A percentile compares a stretch with the other conserved stretches of the same genome.
Evolutionary conservation across 1,140 invertebrate genomes (phyloP).

Genomic region (Mizuhopecten yessoensis): DNA sequence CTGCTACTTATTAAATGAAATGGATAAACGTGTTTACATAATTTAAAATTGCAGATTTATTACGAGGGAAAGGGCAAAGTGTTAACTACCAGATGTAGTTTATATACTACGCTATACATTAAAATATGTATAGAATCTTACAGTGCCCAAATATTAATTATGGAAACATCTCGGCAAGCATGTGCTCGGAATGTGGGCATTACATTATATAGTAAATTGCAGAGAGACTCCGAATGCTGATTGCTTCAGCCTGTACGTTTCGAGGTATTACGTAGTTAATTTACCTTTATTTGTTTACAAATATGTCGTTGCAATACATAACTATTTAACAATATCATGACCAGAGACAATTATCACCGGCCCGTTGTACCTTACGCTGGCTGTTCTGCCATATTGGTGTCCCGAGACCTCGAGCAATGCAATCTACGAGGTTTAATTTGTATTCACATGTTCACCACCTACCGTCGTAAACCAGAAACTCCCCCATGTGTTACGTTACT

Average conservation of each 20-base stretch:
- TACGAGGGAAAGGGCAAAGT: conserved; percentile 11
- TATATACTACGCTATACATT: conserved; percentile 32
- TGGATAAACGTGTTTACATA: conserved; percentile 38
- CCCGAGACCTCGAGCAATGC: conserved; percentile 30
- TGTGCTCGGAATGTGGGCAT: not conserved
- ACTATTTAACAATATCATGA: not conserved
- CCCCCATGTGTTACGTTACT: conserved; percentile 6
- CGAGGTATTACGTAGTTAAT: not conserved
- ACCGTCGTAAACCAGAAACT: conserved; percentile 7
- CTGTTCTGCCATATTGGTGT: not conserved
- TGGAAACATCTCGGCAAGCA: not conserved
- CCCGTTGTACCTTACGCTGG: not conserved
- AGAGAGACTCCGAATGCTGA: conserved; percentile 23
- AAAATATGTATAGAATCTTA: not conserved
- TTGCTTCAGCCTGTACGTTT: not conserved
- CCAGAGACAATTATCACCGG: conserved; percentile 3
- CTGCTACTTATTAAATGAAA: not conserved
- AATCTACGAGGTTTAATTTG: conserved; percentile 34
- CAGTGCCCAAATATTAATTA: conserved; percentile 29
- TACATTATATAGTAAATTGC: conserved; percentile 25
- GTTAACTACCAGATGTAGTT: conserved; percentile 13
- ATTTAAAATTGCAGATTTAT: conserved; percentile 36
- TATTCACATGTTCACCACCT: conserved; percentile 25
- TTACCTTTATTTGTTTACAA: conserved; percentile 39
- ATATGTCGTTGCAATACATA: conserved; percentile 27